Base-by-base conservation (phyloP, 2,888 invertebrate genomes). In the Meiosimyza platycephala region DNA sequence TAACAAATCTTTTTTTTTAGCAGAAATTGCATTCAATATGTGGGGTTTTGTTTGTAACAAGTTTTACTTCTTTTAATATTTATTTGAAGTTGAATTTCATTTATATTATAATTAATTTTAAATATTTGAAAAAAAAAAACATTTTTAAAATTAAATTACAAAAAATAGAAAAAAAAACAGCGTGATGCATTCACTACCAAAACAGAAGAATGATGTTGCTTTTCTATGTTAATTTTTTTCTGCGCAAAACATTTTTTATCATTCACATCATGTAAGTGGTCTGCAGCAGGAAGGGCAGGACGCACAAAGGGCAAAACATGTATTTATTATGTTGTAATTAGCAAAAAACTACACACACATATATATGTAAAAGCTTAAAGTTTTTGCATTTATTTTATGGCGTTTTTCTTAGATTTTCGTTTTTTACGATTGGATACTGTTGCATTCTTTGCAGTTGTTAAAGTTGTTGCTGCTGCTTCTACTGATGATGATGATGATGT, bases 391-490 rank as follows among this genome's bases (percentile, higher is more conserved):
- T 70, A 73, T 68, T 18, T 74, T 2, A 52, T 3, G 59, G 81
- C 78, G 74, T 80, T 82, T 65, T 82, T 83, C 74, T 83, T 85
- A 5, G 81, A 79, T 79, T 83, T 84, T 76, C 85, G 82, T 76
- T 83, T 84, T 76, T 82, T 84, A 72, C 84, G 85, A 79, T 80
- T 83, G 70, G 72, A 76, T 62, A 78, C 74, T 72, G 77, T 75
- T 55, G 72, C 75, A 72, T 70, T 77, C 15, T 18, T 54, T 40
- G 40, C 40, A 40, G 40, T 40, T 40, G 40, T 40, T 40, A 40
- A 40, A 13, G 71, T 55, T 59, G 70, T 50, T 47, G 67, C 51
- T 69, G 65, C 54, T 22, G 72, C 68, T 3, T 72, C 5, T 40
- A 59, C 16, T 68, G 73, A n/a, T 11, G 60, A 11, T 52, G 72